These are phyloP conservation scores for Cyprinodon brontotheroides DNA, from an alignment of 2,113 vertebrate genomes.

Conservation along the genomic window DNA sequence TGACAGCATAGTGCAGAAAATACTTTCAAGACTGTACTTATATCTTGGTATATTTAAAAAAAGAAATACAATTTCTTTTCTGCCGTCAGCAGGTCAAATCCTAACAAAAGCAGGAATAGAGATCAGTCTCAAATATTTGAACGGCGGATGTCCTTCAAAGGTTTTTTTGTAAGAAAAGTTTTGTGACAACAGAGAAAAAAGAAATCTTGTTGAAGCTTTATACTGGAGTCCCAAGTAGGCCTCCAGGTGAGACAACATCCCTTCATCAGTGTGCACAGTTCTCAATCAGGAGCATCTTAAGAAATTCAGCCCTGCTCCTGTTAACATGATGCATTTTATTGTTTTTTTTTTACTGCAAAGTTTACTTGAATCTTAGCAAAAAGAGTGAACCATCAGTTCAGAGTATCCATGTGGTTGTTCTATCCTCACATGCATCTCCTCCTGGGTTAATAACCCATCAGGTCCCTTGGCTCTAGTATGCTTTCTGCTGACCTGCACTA, in stretches of 20 bases:
- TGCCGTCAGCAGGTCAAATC: no score
- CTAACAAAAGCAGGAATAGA: no score
- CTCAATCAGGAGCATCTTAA: constrained; percentile 24
- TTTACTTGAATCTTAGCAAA: not conserved
- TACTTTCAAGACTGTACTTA: no score
- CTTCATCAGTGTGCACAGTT: constrained; percentile 17
- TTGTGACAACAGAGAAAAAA: not conserved
- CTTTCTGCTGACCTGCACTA: constrained; percentile 31
- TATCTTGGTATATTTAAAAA: no score
- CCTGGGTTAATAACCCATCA: constrained; percentile 26
- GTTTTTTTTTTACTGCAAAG: constrained; percentile 5
- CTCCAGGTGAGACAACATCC: constrained; percentile 14
- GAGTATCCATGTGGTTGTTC: not conserved
- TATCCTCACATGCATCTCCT: not conserved
- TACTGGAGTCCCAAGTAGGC: not conserved
- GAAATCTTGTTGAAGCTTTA: not conserved
- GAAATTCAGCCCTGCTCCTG: constrained; percentile 8
- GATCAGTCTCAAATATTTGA: no score
- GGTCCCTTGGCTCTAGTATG: constrained; percentile 3
- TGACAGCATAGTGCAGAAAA: no score
- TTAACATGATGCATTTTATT: not conserved
- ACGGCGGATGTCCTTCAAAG: not conserved
- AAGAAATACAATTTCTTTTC: no score
- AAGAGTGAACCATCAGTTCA: constrained; percentile 28
- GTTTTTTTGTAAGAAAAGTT: not conserved